Evolutionary conservation across 2,888 invertebrate species (phyloP).

Genomic region (Aleiodes alternator): DNA sequence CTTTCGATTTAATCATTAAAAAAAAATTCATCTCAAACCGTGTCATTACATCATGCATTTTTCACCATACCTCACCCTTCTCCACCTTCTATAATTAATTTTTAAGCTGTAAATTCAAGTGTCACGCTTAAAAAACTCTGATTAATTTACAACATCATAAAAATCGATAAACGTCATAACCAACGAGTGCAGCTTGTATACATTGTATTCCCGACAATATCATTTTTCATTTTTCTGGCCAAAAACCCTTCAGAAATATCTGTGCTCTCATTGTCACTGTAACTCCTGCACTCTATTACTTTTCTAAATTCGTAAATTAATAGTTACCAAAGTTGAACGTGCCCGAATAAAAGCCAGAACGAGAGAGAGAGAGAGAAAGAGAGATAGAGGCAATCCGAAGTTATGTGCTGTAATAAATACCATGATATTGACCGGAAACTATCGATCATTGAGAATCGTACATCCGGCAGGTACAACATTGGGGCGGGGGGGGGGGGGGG

Average conservation of each 20-base stretch:
- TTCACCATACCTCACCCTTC: no score
- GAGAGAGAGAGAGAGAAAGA: neutral
- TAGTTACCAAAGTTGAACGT: neutral
- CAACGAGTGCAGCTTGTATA: neutral
- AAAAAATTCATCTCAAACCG: no score
- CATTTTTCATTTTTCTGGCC: constrained; percentile 9
- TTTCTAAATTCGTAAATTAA: constrained; percentile 29
- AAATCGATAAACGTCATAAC: neutral
- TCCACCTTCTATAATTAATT: no score
- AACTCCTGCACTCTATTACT: neutral
- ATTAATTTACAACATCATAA: neutral
- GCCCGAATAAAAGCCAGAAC: no score
- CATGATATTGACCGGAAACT: constrained; percentile 20
- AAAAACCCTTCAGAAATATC: neutral
- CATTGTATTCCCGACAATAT: neutral
- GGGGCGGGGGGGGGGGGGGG: neutral
- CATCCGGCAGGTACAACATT: constrained; percentile 21
- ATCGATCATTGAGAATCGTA: constrained; percentile 25
- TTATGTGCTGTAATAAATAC: no score
- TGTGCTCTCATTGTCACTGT: neutral
- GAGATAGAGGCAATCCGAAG: neutral
- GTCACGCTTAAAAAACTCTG: no score
- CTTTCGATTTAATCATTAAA: no score
- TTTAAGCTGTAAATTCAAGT: no score
- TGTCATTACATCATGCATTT: no score